Evolutionary conservation across 2,888 invertebrate genomes (phyloP), one percentile per base, ranked within the genome.

Genomic region (Drosophila lacicola): DNA sequence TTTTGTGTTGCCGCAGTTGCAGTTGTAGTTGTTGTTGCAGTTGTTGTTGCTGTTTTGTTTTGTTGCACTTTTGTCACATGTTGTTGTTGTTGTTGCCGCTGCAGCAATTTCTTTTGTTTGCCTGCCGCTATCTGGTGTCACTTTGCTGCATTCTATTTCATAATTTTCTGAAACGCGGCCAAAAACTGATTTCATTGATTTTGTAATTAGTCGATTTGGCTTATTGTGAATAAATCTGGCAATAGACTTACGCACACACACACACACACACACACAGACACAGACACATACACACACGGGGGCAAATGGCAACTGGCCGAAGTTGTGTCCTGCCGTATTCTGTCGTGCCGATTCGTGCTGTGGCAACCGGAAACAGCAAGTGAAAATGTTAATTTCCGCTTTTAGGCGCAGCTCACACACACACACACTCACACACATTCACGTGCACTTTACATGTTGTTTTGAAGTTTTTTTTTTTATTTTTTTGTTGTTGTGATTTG

Each of bases 311-410:
- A 72, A 65, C 41, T 63, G 74, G 58, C 64, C 41, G 54, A 29
- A 11, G 58, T 55, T 46, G 44, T 51, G 45, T 41, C 36, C 29
- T 69, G 62, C 49, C 36, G 39, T 17, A 56, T 56, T 53, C 46
- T n/a, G 19, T 55, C 49, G 37, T 44, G 47, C 42, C 51, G 63
- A 21, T 36, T 53, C 42, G 68, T 46, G 47, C 64, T 49, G n/a
- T 69, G 80, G 71, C 66, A 60, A 77, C 80, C 89, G 86, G 89
- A 86, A 86, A 88, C 76, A 77, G 80, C 82, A 70, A 78, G 83
- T 74, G 82, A 88, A 90, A 90, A 89, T 82, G 72, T 74, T 79
- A 86, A 90, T 90, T 90, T 90, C 90, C 90, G 89, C 72, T 80
- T 80, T 78, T 71, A 71, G 72, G 75, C 65, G 67, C 71, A 80